These are phyloP conservation scores for Brachypteracias leptosomus DNA, from an alignment of 2,113 vertebrate genomes.

Conservation along the genomic window DNA sequence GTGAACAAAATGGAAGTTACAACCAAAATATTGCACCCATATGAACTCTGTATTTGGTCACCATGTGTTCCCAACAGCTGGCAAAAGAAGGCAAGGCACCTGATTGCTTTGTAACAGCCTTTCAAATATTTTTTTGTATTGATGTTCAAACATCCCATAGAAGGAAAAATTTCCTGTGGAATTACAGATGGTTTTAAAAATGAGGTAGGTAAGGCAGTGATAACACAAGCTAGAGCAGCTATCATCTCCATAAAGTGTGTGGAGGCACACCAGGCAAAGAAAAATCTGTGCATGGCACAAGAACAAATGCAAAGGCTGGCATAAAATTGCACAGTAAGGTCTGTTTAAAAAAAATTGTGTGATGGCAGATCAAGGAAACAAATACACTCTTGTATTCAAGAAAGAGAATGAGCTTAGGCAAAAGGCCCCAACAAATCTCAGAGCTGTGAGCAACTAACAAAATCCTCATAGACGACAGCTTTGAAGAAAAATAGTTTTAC, in stretches of 20 bases:
- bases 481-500: conserved; percentile 31
- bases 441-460: conserved; percentile 18
- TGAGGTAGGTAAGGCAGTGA: background rate
- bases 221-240: background rate
- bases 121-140: background rate
- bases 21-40: background rate
- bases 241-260: background rate
- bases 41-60: background rate
- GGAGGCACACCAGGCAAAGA: background rate
- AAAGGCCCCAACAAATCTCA: conserved; percentile 21
- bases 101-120: background rate
- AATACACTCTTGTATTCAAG: conserved; percentile 15
- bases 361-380: conserved; percentile 54
- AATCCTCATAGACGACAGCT: conserved; percentile 20
- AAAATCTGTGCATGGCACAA: background rate
- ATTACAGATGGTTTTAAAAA: background rate
- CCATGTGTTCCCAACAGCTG: background rate
- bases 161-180: background rate
- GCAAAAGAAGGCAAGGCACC: conserved; percentile 1
- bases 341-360: conserved; percentile 17
- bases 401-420: conserved; percentile 25
- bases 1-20: conserved; percentile 4
- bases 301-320: conserved; percentile 28
- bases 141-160: background rate
- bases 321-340: conserved; percentile 2